Percentiles rank a stretch among this genome's conserved stretches.
These are phyloP conservation scores for Onchidella celtica DNA, from an alignment of 2,888 invertebrate genomes.

Conservation along the genomic window DNA sequence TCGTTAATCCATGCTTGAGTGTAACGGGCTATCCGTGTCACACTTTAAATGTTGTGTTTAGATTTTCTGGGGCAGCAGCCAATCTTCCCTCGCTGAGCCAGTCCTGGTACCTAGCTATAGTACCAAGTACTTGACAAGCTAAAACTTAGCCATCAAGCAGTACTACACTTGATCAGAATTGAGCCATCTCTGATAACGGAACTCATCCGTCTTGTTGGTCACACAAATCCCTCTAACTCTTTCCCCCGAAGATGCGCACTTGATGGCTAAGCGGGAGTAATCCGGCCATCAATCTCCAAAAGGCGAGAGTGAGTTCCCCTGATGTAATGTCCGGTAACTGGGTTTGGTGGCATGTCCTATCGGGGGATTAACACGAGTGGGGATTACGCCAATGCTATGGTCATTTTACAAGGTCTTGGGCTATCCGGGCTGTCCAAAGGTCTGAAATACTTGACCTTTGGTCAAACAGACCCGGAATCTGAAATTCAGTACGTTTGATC, in stretches of 20 bases:
- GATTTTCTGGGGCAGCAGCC: no score
- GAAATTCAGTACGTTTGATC: no score
- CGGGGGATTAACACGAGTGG: background rate
- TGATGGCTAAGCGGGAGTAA: constrained; percentile 14
- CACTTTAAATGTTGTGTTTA: no score
- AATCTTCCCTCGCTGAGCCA: no score
- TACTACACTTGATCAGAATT: background rate
- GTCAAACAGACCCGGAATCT: no score
- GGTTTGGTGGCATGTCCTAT: background rate
- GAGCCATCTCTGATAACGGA: background rate
- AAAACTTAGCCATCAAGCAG: no score
- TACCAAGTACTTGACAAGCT: no score
- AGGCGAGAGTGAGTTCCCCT: background rate
- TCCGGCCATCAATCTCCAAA: constrained; percentile 12
- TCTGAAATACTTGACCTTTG: background rate
- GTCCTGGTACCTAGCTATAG: no score
- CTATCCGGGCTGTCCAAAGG: background rate
- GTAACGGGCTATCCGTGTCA: no score
- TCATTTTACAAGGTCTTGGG: background rate
- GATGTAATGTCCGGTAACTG: background rate
- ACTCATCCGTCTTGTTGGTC: no score
- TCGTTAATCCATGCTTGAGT: no score
- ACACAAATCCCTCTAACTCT: background rate
- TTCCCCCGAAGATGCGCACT: background rate
- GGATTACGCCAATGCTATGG: background rate